These are phyloP conservation scores for Melanogrammus aeglefinus DNA, from an alignment of 2,797 vertebrate genomes.

Conservation along the genomic window DNA sequence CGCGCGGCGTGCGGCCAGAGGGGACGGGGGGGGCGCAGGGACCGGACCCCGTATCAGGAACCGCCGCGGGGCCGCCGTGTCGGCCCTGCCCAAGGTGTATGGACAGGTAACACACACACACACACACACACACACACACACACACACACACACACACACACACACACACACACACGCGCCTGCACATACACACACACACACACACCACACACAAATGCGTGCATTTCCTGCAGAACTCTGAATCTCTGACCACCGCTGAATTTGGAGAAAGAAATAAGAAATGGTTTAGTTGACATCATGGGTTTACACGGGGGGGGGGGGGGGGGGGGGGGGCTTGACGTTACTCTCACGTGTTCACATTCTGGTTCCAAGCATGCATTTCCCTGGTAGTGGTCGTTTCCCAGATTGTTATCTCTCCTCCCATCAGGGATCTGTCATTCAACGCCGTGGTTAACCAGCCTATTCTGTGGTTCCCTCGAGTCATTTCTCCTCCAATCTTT, in stretches of 20 bases:
- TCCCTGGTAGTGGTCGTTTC: background rate
- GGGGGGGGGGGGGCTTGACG: no score
- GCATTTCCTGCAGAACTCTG: background rate
- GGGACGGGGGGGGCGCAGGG: slow-evolving; percentile 49
- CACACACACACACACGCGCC: no score
- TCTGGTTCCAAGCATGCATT: background rate
- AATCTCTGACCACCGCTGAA: background rate
- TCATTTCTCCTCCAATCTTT: background rate
- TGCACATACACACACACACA: no score
- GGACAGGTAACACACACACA: slow-evolving; percentile 94
- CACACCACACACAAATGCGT: background rate
- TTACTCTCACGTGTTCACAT: background rate
- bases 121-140: no score
- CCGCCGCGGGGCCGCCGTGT: slow-evolving; percentile 73
- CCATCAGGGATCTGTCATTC: background rate
- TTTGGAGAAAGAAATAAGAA: background rate
- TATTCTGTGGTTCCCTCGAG: background rate
- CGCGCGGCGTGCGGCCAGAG: slow-evolving; percentile 45
- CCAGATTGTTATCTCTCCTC: background rate
- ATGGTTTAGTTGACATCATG: background rate
- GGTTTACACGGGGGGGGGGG: no score
- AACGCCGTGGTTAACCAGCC: no score
- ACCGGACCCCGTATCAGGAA: slow-evolving; percentile 55
- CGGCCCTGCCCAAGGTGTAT: slow-evolving; percentile 84
- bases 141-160: background rate